Evolutionary conservation across 2,888 invertebrate genomes (phyloP).

Genomic region (Aricia artaxerxes): DNA sequence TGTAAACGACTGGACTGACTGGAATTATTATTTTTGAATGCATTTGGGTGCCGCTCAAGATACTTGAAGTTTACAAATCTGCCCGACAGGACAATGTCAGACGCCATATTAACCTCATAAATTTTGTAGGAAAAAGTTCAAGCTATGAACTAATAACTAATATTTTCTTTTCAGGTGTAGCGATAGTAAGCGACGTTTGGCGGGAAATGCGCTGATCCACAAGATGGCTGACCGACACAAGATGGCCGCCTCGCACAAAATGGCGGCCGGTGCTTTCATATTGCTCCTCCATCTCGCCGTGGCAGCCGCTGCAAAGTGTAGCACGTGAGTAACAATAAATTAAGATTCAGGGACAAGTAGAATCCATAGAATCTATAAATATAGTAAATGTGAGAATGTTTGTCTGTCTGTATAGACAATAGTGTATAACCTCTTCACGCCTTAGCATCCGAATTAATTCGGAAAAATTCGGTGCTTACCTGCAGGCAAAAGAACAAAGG

Average conservation of each 20-base stretch:
- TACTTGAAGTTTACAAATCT: neutral
- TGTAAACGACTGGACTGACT: no score
- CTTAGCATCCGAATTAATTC: no score
- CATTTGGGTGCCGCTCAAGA: no score
- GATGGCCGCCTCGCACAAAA: slow-evolving; percentile 46
- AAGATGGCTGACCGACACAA: slow-evolving; percentile 4
- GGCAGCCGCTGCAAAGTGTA: slow-evolving; percentile 66
- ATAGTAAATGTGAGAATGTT: no score
- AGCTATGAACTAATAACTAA: neutral
- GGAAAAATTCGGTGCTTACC: no score
- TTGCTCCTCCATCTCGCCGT: slow-evolving; percentile 60
- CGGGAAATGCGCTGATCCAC: slow-evolving; percentile 58
- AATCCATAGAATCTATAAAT: neutral
- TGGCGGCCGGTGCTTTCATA: slow-evolving; percentile 54
- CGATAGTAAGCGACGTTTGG: slow-evolving; percentile 28
- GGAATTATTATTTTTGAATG: no score
- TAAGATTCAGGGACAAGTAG: neutral
- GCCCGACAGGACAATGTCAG: neutral
- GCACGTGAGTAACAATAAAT: slow-evolving; percentile 62
- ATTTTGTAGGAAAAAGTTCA: no score
- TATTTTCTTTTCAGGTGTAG: slow-evolving; percentile 6
- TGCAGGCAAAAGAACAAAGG: no score
- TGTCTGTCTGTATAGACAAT: no score
- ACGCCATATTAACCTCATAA: no score
- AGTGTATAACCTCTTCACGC: no score